phyloP scores from a whole-genome alignment of 1,140 invertebrate genomes.

The Trichoplusia ni region DNA sequence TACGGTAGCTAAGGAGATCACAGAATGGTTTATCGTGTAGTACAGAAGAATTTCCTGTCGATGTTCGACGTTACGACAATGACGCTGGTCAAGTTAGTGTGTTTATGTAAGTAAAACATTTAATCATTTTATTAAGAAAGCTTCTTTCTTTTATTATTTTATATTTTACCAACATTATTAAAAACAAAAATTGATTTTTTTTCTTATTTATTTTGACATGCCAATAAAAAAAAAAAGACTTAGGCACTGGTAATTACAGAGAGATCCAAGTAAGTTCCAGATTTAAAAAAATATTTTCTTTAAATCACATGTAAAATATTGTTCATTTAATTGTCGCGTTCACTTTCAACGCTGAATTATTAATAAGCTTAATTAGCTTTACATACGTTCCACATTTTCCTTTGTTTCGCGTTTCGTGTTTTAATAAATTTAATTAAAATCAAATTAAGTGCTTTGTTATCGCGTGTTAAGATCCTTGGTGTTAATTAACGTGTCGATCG shows the following conservation, averaged over 20 bases:
- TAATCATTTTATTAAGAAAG: neutral
- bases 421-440: constrained; percentile 18
- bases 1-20: constrained; percentile 49
- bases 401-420: constrained; percentile 16
- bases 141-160: too few species aligned
- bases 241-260: too few species aligned
- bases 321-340: constrained; percentile 11
- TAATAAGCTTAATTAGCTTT: constrained; percentile 8
- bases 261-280: too few species aligned
- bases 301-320: neutral
- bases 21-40: constrained; percentile 48
- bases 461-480: constrained; percentile 13
- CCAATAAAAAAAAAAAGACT: too few species aligned
- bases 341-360: neutral
- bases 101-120: constrained; percentile 66
- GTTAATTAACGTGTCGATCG: constrained; percentile 20
- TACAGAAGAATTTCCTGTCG: constrained; percentile 50
- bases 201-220: too few species aligned
- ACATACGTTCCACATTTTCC: constrained; percentile 8
- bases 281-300: too few species aligned
- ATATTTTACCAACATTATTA: too few species aligned
- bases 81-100: constrained; percentile 58
- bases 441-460: constrained; percentile 6
- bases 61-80: constrained; percentile 50
- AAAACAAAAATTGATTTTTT: too few species aligned